These are phyloP conservation scores for Malthinus flaveolus DNA, from an alignment of 2,888 invertebrate species.

Conservation along the genomic window DNA sequence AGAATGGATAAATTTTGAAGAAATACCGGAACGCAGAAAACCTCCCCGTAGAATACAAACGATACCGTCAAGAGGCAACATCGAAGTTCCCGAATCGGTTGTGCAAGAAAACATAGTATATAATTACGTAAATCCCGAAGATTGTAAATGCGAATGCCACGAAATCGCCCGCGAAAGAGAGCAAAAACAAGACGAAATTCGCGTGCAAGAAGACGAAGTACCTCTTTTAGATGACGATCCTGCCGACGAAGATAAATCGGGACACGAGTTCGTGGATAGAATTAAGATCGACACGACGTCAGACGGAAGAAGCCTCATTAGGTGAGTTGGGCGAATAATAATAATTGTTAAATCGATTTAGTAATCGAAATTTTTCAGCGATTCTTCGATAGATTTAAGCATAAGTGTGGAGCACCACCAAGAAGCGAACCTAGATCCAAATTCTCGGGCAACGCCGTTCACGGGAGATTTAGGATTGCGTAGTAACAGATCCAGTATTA, in stretches of 20 bases:
- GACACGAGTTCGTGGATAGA: constrained; percentile 44
- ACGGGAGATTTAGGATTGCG: constrained; percentile 64
- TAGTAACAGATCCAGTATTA: constrained; percentile 62
- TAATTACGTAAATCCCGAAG: constrained; percentile 84
- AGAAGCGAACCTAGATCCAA: constrained; percentile 48
- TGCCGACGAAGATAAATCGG: constrained; percentile 46
- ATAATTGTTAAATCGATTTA: constrained; percentile 11
- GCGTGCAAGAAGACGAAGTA: constrained; percentile 56
- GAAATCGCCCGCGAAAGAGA: constrained; percentile 55
- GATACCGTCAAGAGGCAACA: constrained; percentile 64
- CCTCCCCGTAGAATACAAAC: constrained; percentile 83
- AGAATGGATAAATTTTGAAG: constrained; percentile 87
- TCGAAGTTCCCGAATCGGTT: constrained; percentile 53
- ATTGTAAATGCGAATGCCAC: constrained; percentile 87
- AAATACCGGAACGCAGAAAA: constrained; percentile 80
- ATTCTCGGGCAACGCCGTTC: constrained; percentile 60
- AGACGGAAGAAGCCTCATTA: constrained; percentile 52
- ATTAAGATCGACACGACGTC: constrained; percentile 46
- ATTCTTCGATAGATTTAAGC: constrained; percentile 65
- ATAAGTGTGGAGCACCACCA: constrained; percentile 56
- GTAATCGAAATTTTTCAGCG: constrained; percentile 47
- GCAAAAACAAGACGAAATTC: constrained; percentile 37
- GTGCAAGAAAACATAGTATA: constrained; percentile 60
- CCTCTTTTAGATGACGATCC: constrained; percentile 56
- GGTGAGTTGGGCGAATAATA: constrained; percentile 42